Conservation (phyloP, 2,797 vertebrate genomes). For the Sylvia borin region DNA sequence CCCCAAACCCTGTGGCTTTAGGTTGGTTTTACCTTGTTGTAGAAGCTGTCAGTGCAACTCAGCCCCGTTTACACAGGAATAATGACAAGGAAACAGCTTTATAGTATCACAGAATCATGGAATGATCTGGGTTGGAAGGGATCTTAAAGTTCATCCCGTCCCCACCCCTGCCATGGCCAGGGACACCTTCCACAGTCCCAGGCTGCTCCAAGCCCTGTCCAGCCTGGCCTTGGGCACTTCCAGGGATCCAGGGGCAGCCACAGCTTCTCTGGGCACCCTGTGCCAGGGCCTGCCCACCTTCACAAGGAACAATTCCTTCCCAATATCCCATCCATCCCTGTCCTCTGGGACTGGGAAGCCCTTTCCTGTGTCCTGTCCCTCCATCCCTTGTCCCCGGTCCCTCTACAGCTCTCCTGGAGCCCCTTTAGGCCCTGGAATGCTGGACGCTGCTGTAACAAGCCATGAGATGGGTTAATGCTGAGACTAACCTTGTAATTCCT, state of each 20-base stretch:
- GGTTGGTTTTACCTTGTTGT: neutral
- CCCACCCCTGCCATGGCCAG: neutral
- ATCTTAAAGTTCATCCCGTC: accelerated
- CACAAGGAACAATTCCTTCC: neutral
- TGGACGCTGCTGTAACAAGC: neutral
- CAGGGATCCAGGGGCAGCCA: neutral
- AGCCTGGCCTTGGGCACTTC: accelerated
- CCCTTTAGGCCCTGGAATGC: neutral
- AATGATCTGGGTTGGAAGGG: neutral
- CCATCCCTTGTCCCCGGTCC: neutral
- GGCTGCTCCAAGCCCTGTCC: accelerated
- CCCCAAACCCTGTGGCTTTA: neutral
- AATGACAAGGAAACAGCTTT: neutral
- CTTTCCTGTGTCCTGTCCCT: neutral
- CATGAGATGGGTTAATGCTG: neutral
- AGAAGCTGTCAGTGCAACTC: neutral
- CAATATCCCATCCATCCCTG: neutral
- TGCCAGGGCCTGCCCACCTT: neutral
- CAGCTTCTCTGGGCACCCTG: neutral
- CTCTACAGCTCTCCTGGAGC: neutral
- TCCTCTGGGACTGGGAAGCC: neutral
- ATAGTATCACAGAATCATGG: neutral
- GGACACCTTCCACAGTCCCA: accelerated
- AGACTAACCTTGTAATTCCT: neutral
- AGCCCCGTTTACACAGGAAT: neutral